These are phyloP conservation scores for Yponomeuta sedellus DNA, from an alignment of 2,888 invertebrate species.

Conservation along the genomic window DNA sequence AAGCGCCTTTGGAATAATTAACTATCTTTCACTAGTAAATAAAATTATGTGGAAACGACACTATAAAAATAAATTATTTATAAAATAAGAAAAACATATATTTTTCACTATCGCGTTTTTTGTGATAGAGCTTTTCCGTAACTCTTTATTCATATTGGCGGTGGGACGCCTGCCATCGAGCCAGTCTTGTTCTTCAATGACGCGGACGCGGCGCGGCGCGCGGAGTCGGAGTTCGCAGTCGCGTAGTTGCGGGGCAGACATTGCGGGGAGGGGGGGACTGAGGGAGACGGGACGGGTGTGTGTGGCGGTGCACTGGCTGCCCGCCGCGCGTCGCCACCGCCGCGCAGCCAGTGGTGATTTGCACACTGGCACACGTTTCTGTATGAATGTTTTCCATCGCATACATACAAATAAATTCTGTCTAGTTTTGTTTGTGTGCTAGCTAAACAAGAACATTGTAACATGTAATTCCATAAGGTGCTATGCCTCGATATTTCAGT, in stretches of 20 bases:
- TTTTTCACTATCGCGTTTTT: constrained; percentile 72
- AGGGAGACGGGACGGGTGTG: constrained; percentile 38
- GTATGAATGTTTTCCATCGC: constrained; percentile 40
- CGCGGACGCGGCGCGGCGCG: constrained; percentile 54
- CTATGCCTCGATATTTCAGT: neutral
- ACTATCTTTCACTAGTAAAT: constrained; percentile 74
- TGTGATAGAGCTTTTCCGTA: constrained; percentile 57
- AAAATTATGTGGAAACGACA: constrained; percentile 66
- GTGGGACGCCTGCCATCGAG: constrained; percentile 72
- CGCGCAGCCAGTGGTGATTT: constrained; percentile 28
- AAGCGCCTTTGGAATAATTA: constrained; percentile 64
- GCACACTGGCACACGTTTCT: constrained; percentile 47
- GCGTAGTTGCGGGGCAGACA: constrained; percentile 58
- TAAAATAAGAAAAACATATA: constrained; percentile 65
- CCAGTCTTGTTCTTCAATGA: constrained; percentile 76
- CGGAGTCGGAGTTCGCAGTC: constrained; percentile 57
- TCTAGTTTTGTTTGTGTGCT: constrained; percentile 67
- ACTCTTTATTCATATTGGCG: constrained; percentile 73
- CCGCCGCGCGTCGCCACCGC: constrained; percentile 27
- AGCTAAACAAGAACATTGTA: constrained; percentile 23
- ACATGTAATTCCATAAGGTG: neutral
- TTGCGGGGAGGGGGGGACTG: too few species aligned
- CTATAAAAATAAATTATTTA: constrained; percentile 73
- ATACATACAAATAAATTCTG: constrained; percentile 53
- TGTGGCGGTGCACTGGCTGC: constrained; percentile 68